phyloP scores from a whole-genome alignment of 2,113 vertebrate genomes.

The Eulemur rufifrons region DNA sequence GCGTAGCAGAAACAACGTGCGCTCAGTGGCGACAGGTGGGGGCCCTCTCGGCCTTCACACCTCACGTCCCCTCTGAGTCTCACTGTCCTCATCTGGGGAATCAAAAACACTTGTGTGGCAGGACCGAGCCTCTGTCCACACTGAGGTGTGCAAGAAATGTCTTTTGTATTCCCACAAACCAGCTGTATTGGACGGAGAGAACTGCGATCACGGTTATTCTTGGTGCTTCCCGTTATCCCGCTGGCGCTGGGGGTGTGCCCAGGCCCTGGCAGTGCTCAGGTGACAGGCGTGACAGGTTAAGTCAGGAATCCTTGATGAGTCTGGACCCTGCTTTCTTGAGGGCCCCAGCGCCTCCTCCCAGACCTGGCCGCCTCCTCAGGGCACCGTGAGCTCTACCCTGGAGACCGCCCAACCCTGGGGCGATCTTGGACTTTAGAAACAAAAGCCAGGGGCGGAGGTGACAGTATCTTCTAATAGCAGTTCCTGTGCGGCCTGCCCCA shows the following conservation, averaged over 20 bases:
- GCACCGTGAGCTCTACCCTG: neutral
- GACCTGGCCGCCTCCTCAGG: neutral
- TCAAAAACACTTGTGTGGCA: neutral
- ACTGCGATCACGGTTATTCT: accelerated
- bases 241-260: neutral
- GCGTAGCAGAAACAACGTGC: neutral
- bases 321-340: neutral
- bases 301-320: neutral
- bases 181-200: accelerated
- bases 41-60: accelerated
- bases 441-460: neutral
- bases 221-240: accelerated
- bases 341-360: neutral
- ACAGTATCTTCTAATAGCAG: neutral
- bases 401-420: neutral
- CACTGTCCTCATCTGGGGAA: neutral
- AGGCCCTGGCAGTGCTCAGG: neutral
- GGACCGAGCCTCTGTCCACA: accelerated
- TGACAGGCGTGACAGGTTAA: neutral
- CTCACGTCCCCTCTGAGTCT: accelerated
- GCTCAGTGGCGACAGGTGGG: accelerated
- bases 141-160: neutral
- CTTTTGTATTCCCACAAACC: neutral
- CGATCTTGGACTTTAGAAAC: neutral
- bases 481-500: accelerated